phyloP scores from a whole-genome alignment of 2,888 invertebrate species.

The Nebria salina region DNA sequence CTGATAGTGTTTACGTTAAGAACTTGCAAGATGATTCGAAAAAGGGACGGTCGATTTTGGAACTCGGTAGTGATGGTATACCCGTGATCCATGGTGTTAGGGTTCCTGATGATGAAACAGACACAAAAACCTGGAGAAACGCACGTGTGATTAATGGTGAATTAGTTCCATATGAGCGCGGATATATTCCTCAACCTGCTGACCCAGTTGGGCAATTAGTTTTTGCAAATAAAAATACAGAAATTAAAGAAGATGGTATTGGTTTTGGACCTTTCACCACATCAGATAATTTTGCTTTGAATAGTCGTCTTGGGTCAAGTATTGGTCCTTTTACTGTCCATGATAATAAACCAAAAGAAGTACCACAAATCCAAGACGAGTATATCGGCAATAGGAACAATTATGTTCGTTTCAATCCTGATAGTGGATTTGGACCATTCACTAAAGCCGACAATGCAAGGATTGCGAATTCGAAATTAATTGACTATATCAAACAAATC shows the following conservation, averaged over 20 bases:
- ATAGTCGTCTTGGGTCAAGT: conserved; percentile 20
- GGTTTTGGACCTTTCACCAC: conserved; percentile 71
- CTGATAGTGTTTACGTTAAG: conserved; percentile 69
- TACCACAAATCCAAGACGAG: conserved; percentile 48
- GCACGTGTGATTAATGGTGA: conserved; percentile 88
- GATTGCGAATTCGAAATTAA: conserved; percentile 68
- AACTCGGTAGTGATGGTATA: conserved; percentile 76
- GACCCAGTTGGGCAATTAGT: conserved; percentile 69
- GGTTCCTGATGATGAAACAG: conserved; percentile 85
- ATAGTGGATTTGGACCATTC: conserved; percentile 69
- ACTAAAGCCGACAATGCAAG: conserved; percentile 71
- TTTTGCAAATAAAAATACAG: conserved; percentile 57
- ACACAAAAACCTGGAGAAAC: conserved; percentile 84
- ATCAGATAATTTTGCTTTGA: conserved; percentile 66
- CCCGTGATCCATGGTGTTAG: conserved; percentile 84
- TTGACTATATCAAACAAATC: conserved; percentile 74
- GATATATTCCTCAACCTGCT: conserved; percentile 72
- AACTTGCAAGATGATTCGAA: conserved; percentile 66
- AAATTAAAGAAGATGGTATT: conserved; percentile 48
- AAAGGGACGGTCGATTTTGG: conserved; percentile 71
- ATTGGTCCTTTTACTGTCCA: conserved; percentile 70
- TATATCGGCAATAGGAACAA: conserved; percentile 50
- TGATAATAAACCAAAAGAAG: conserved; percentile 61
- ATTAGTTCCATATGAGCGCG: conserved; percentile 78
- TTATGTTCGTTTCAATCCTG: conserved; percentile 54